Base-by-base conservation (phyloP, 2,888 invertebrate genomes). In the Caenorhabditis macrosperma region DNA sequence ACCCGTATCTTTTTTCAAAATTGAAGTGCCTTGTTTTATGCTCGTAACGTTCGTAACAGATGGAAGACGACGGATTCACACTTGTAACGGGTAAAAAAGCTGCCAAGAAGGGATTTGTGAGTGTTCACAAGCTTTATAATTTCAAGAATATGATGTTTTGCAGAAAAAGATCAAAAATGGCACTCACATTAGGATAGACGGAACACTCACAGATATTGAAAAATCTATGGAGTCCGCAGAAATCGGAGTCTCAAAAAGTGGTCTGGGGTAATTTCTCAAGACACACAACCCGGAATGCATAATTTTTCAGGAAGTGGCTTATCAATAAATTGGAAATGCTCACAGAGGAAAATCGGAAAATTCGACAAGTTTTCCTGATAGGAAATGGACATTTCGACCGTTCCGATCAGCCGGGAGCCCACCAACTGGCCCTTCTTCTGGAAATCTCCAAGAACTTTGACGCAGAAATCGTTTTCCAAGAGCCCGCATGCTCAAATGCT, bases 371-470 rank as follows among this genome's bases (percentile, higher is more conserved):
- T n/a, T 60, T 68, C n/a, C 22, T 85, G 15, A 33, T 86, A 9
- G 86, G 86, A 50, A 86, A 86, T 44, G 86, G 86, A 0, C 82
- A 86, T 74, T 86, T 86, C 64, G 85, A 86, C 50, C 61, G 74
- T 7, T 24, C 50, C 2, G 54, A 48, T 22, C 69, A 83, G 38
- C 55, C 82, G 6, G 86, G 86, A 26, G 82, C 84, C 7, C 81
- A 81, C 61, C 86, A 86, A 50, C 50, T 86, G n/a, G 83, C 85
- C 1, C 48, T 84, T 28, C 72, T 72, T 17, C 41, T 78, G 6
- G 35, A 59, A 28, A 44, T 85, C 30, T 71, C 82, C 3, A 12
- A 64, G 12, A 54, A 55, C 35, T 81, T 75, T 35, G 33, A 61
- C 6, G 24, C 52, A 1, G 54, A 72, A 9, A 10, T 81, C 12